These are phyloP conservation scores for Cygnus olor DNA, from an alignment of 2,797 vertebrate species.

Conservation along the genomic window DNA sequence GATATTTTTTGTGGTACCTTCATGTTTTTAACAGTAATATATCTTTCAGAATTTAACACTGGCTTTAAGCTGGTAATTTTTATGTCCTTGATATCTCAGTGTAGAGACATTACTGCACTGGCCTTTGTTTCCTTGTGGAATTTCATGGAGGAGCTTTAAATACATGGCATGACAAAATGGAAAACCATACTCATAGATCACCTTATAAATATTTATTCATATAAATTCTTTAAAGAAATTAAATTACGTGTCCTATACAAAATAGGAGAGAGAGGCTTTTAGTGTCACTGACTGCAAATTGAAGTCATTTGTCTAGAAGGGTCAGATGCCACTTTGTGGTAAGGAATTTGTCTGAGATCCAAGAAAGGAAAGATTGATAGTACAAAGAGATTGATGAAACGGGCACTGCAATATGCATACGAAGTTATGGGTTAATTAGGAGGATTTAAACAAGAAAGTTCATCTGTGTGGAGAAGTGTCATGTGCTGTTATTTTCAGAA, in stretches of 20 bases:
- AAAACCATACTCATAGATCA: conserved; percentile 67
- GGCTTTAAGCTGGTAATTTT: neutral
- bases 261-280: conserved; percentile 68
- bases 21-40: neutral
- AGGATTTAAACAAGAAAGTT: conserved; percentile 70
- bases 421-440: conserved; percentile 73
- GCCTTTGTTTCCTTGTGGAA: neutral
- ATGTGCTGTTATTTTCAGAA: conserved; percentile 8
- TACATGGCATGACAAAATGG: conserved; percentile 48
- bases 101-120: neutral
- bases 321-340: conserved; percentile 74
- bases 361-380: conserved; percentile 73
- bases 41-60: neutral
- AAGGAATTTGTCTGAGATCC: conserved; percentile 71
- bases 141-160: neutral
- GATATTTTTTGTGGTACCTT: neutral
- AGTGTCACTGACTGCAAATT: conserved; percentile 76
- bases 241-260: conserved; percentile 67
- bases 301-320: conserved; percentile 78
- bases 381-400: conserved; percentile 71
- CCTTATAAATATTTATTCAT: conserved; percentile 77
- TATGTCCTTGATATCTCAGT: conserved; percentile 20
- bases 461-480: conserved; percentile 49
- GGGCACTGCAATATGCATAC: conserved; percentile 58
- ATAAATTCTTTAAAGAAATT: conserved; percentile 74